Conservation (phyloP, 2,113 vertebrate genomes). For the Centrocercus urophasianus region DNA sequence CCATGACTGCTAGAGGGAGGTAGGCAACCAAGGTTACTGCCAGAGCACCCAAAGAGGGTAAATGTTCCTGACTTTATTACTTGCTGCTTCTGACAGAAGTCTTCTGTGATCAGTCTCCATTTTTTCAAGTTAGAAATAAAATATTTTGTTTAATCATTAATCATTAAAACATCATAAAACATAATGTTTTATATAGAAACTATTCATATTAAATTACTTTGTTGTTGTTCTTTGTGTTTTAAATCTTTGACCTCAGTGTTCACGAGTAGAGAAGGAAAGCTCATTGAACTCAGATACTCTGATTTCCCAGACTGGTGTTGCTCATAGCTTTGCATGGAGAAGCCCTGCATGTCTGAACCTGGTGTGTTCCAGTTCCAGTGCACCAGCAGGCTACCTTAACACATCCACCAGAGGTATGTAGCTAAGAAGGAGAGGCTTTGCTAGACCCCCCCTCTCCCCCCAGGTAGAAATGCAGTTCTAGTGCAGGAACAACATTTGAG, state of each 20-base stretch:
- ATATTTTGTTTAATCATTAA: background rate
- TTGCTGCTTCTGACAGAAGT: background rate
- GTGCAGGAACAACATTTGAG: background rate
- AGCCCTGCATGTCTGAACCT: background rate
- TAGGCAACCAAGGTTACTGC: background rate
- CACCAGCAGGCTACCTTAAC: background rate
- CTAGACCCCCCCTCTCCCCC: background rate
- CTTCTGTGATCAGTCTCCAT: background rate
- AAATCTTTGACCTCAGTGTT: background rate
- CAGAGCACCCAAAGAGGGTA: background rate
- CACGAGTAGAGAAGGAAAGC: background rate
- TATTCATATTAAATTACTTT: background rate
- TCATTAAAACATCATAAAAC: background rate
- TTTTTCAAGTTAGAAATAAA: background rate
- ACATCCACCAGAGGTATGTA: background rate
- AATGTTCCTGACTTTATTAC: background rate
- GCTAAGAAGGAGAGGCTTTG: background rate
- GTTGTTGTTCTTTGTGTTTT: background rate
- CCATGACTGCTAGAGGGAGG: background rate
- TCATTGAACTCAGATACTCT: accelerated
- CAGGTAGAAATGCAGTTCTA: background rate
- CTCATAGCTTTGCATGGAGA: background rate
- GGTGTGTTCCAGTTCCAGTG: background rate
- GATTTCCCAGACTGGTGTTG: background rate
- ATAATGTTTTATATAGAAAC: background rate